Conservation (phyloP, 2,797 vertebrate species). For the Pipistrellus nathusii region DNA sequence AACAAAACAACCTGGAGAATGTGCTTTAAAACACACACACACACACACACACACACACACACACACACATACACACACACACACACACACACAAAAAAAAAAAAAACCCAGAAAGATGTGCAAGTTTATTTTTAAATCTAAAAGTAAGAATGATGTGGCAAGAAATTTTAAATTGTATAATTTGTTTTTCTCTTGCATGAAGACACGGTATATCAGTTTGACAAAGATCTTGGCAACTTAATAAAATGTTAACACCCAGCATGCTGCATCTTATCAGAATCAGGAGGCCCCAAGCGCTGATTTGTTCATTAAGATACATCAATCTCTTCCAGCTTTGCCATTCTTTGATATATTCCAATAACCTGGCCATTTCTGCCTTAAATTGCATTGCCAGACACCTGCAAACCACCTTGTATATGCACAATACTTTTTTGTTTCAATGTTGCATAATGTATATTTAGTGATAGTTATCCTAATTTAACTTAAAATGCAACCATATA, state of each 20-base stretch:
- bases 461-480: conserved; percentile 28
- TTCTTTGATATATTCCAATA: neutral
- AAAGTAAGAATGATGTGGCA: conserved; percentile 35
- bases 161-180: neutral
- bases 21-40: neutral
- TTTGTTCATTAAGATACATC: neutral
- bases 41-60: too few species aligned
- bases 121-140: conserved; percentile 66
- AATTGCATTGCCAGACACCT: neutral
- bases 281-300: neutral
- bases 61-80: too few species aligned
- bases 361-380: neutral
- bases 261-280: neutral
- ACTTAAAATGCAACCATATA: conserved; percentile 27
- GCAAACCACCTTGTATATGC: neutral
- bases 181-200: neutral
- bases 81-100: too few species aligned
- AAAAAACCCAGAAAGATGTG: neutral
- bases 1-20: neutral
- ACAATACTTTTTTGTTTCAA: neutral
- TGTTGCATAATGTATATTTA: neutral
- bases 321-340: neutral
- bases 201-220: conserved; percentile 16
- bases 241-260: conserved; percentile 48
- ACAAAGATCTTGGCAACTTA: conserved; percentile 55